Evolutionary conservation across 2,797 vertebrate species (phyloP), one percentile per base, ranked within the genome.

Genomic region (Tenualosa ilisha): DNA sequence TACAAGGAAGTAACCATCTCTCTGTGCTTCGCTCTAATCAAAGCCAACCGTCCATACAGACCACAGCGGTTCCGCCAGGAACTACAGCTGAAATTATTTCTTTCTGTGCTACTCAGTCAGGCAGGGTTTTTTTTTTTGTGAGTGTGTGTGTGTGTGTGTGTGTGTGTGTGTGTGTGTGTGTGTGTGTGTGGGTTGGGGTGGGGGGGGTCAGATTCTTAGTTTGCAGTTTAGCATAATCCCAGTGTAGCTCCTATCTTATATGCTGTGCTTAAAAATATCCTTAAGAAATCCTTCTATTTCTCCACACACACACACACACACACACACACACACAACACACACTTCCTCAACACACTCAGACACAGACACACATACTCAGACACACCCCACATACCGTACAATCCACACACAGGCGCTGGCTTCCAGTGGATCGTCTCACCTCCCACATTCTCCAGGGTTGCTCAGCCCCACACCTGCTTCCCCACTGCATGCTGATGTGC

Each of bases 401-500:
- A 26, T 17, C 37, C 68, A 15, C 68, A 40, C 68, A 43, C 13
- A 75, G 12, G 31, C 15, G 68, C 37, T 15, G 31, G 68, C 68
- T 15, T 65, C 24, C 63, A 75, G 68, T 40, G 15, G 12, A 75
- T 43, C 1, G 82, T 85, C 63, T 83, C 31, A 85, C 46, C 84
- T 63, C 75, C 26, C 59, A 85, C 86, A 84, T 22, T 72, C 84
- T 82, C 79, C 79, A 81, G 82, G 83, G 82, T 83, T 88, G 22
- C 75, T 68, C 86, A 83, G 83, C 54, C 54, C 84, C 84, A 86
- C 86, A 84, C 72, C 72, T 79, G 72, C 72, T 79, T 75, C 85
- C 86, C 54, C 82, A 79, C 43, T 82, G 86, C 86, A 82, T 81
- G 63, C 82, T 84, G 63, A 87, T 72, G 79, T 87, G 86, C 84